Base-by-base conservation (phyloP, 2,113 vertebrate genomes). In the Turdus rufiventris region DNA sequence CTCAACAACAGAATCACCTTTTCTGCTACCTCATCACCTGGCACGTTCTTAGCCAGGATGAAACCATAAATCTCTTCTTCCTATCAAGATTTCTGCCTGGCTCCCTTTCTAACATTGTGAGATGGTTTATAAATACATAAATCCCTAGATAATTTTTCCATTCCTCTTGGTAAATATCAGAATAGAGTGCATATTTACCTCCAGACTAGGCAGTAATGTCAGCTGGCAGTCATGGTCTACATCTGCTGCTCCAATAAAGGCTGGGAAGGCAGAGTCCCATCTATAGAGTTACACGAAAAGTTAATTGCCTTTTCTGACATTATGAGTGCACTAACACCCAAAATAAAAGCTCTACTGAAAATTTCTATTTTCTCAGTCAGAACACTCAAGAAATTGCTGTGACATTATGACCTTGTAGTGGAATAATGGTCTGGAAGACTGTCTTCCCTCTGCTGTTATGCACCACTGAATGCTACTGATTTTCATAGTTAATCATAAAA, bases 401-500 rank as follows among this genome's bases (percentile, higher is more conserved):
- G 73, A 91, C 75, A 88, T 70, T 51, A 36, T 96, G 95, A 96
- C 91, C 94, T 89, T 94, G 62, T 26, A 78, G 58, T 75, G 71
- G 91, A 89, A 96, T 94, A 89, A 94, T 87, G 78, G 51, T 70
- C 74, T 79, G 62, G 43, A 91, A 85, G 68, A 51, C 76, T 58
- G 62, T 93, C 85, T 96, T 91, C 40, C n/a, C 85, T 94, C 75
- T 94, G 80, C 88, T 70, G 60, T 74, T 96, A 89, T 90, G 80
- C 85, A 77, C 89, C 72, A 38, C 61, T 92, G 80, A 90, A 83
- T 92, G 72, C 71, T 91, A 72, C 94, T 75, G 95, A 96, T 92
- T 97, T 97, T 93, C 93, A 45, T 71, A 96, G 94, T 96, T 94
- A 96, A 93, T 94, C 93, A 93, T 91, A 93, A 96, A 92, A 2